These are phyloP conservation scores for Pilophorus perplexus DNA, from an alignment of 2,888 invertebrate species.

Conservation along the genomic window DNA sequence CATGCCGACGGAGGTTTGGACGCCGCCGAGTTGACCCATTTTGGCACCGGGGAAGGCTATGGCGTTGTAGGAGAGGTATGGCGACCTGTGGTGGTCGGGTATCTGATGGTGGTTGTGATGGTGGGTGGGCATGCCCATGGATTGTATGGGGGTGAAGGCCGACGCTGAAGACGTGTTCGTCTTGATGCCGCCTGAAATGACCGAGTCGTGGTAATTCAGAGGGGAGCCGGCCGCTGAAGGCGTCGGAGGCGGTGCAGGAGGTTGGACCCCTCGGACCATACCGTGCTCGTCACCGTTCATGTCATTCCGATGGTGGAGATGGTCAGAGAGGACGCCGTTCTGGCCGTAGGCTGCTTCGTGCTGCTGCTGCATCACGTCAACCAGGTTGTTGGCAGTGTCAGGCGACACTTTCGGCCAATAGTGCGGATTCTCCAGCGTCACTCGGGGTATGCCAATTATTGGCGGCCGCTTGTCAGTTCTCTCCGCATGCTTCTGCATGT, in stretches of 20 bases:
- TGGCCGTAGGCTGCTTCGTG: conserved; percentile 43
- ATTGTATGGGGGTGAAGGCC: conserved; percentile 92
- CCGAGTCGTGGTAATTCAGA: conserved; percentile 55
- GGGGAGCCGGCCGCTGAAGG: conserved; percentile 52
- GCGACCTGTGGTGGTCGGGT: conserved; percentile 50
- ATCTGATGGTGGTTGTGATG: conserved; percentile 56
- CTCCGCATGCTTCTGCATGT: conserved; percentile 98
- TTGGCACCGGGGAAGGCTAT: conserved; percentile 67
- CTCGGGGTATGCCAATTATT: conserved; percentile 59
- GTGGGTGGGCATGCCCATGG: conserved; percentile 65
- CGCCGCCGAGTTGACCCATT: conserved; percentile 48
- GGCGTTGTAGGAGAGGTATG: conserved; percentile 86
- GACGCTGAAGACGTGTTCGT: conserved; percentile 68
- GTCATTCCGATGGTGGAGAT: conserved; percentile 56
- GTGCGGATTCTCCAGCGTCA: conserved; percentile 52
- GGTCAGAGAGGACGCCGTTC: conserved; percentile 47
- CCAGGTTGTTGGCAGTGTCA: conserved; percentile 62
- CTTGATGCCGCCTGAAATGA: conserved; percentile 49
- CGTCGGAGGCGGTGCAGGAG: conserved; percentile 47
- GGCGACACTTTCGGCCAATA: conserved; percentile 88
- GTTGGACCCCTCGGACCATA: conserved; percentile 47
- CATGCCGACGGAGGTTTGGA: conserved; percentile 49
- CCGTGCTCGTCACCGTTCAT: conserved; percentile 49
- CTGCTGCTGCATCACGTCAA: conserved; percentile 51
- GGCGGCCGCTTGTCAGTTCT: conserved; percentile 87